These are phyloP conservation scores for Antitype chi DNA, from an alignment of 2,888 invertebrate genomes.

Conservation along the genomic window DNA sequence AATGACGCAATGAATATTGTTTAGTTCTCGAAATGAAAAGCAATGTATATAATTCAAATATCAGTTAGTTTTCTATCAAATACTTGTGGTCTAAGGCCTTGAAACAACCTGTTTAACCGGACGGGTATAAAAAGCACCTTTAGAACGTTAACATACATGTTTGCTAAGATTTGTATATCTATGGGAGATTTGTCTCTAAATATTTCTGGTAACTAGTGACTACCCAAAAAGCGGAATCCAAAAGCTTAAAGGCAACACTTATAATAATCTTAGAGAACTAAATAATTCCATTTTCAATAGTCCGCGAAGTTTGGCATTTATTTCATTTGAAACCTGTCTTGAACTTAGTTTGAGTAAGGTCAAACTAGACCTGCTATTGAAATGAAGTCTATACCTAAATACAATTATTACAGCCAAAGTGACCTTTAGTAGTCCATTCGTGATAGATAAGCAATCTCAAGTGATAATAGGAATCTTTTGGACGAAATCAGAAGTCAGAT, in stretches of 20 bases:
- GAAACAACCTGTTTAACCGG: conserved; percentile 29
- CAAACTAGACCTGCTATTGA: conserved; percentile 9
- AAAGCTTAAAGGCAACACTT: background rate
- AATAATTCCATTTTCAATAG: conserved; percentile 30
- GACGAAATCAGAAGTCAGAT: background rate
- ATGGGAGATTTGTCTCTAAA: background rate
- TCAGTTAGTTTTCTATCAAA: background rate
- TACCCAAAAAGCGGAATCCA: background rate
- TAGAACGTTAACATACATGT: background rate
- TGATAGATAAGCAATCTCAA: conserved; percentile 8
- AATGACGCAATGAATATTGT: background rate
- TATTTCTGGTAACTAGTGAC: background rate
- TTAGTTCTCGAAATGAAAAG: background rate
- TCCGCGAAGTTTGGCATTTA: conserved; percentile 27
- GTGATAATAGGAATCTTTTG: background rate
- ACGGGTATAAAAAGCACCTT: background rate
- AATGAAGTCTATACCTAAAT: conserved; percentile 22
- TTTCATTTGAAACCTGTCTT: conserved; percentile 13
- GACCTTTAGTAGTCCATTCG: background rate
- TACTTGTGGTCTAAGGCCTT: conserved; percentile 16
- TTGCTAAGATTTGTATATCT: background rate
- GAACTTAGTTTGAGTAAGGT: conserved; percentile 31
- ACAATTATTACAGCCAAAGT: background rate
- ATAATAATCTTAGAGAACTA: conserved; percentile 1
- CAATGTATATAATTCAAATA: too few species aligned